These are phyloP conservation scores for Micoletzkya japonica DNA, from an alignment of 2,888 invertebrate species.

Conservation along the genomic window DNA sequence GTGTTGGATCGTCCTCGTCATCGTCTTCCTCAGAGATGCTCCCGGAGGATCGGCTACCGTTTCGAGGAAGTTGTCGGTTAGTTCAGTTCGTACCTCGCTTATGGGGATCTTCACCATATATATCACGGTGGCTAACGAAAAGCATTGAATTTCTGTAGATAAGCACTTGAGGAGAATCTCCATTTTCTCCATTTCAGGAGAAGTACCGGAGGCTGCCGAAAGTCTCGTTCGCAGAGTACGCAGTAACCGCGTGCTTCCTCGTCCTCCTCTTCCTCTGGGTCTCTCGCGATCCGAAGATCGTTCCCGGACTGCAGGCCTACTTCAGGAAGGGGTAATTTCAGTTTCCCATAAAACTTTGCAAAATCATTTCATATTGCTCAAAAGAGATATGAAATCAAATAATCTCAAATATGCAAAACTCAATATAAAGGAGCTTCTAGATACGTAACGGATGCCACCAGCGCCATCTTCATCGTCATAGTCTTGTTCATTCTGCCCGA, in stretches of 20 bases:
- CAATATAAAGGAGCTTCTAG: constrained; percentile 32
- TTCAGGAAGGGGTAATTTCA: constrained; percentile 55
- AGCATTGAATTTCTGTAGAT: too few relatives aligned
- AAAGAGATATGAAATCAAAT: neutral
- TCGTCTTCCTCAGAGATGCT: constrained; percentile 42
- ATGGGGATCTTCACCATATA: too few relatives aligned
- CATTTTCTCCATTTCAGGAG: constrained; percentile 23
- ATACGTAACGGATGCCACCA: constrained; percentile 66
- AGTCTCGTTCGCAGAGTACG: constrained; percentile 49
- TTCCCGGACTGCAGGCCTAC: constrained; percentile 79
- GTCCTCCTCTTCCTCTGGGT: constrained; percentile 83
- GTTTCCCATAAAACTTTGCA: too few relatives aligned
- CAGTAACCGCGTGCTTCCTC: constrained; percentile 70
- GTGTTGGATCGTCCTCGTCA: constrained; percentile 45
- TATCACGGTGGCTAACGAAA: too few relatives aligned
- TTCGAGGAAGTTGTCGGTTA: constrained; percentile 44
- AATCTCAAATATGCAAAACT: neutral
- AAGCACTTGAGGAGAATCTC: too few relatives aligned
- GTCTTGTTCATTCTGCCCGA: constrained; percentile 83
- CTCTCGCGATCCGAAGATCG: constrained; percentile 84
- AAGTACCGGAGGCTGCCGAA: constrained; percentile 47
- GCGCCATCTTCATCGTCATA: constrained; percentile 80
- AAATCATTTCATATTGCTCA: too few relatives aligned
- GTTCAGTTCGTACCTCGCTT: too few relatives aligned
- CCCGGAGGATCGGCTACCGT: constrained; percentile 49